A percentile compares a stretch with the other conserved stretches of the same genome.
phyloP scores from a whole-genome alignment of 2,888 invertebrate genomes.

The Acanthosepion lycidas region DNA sequence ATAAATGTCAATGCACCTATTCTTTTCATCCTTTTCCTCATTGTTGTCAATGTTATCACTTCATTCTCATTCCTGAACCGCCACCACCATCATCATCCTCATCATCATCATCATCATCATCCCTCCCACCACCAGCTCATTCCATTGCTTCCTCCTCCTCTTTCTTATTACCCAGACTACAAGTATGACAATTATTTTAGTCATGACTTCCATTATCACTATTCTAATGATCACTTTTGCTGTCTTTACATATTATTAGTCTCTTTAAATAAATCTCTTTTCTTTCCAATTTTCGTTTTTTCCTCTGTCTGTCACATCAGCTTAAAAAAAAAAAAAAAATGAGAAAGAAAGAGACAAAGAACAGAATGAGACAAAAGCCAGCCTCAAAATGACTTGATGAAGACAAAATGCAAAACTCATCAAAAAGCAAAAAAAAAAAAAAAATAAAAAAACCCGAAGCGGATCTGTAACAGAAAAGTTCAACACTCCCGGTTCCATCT shows the following conservation, averaged over 20 bases:
- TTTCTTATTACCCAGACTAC: too few species aligned
- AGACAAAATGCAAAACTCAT: neutral
- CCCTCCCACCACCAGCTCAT: too few species aligned
- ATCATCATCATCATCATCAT: too few species aligned
- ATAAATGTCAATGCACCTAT: too few species aligned
- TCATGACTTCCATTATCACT: neutral
- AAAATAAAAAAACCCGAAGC: neutral
- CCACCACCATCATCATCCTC: too few species aligned
- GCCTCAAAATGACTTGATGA: neutral
- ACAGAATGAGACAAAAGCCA: neutral
- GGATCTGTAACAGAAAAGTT: neutral
- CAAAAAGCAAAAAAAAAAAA: neutral
- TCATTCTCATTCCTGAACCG: too few species aligned
- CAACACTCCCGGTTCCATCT: slow-evolving; percentile 5
- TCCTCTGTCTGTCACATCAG: too few species aligned
- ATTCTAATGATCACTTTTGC: neutral
- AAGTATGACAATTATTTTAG: too few species aligned
- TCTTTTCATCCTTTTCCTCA: too few species aligned
- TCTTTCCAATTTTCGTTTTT: neutral
- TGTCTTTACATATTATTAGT: neutral
- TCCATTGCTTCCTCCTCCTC: too few species aligned
- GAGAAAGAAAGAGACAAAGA: neutral
- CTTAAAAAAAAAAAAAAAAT: neutral
- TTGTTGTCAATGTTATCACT: too few species aligned
- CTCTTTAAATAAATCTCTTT: neutral